Conservation (phyloP, 2,113 vertebrate genomes). For the Diadophis punctatus region DNA sequence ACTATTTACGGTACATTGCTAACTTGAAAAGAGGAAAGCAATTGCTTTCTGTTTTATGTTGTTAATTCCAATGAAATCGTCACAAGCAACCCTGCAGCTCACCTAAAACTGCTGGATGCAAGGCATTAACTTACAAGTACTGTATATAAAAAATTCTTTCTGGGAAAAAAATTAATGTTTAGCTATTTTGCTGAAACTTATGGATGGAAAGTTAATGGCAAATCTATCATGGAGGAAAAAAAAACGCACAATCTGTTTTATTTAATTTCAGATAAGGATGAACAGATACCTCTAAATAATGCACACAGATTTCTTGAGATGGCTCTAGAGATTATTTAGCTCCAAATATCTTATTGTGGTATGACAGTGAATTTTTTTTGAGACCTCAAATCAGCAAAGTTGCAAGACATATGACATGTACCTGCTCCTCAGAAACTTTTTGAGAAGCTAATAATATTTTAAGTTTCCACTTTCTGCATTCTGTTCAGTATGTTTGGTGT, state of each 20-base stretch:
- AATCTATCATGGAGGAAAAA: not conserved
- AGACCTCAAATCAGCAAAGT: slow-evolving; percentile 23
- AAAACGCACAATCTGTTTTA: slow-evolving; percentile 12
- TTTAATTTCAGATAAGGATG: slow-evolving; percentile 29
- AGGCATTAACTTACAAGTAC: slow-evolving; percentile 20
- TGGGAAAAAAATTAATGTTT: not conserved
- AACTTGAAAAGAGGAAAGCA: not conserved
- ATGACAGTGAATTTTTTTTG: slow-evolving; percentile 5
- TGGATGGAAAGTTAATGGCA: slow-evolving; percentile 7
- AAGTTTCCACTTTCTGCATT: not conserved
- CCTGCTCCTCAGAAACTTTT: not conserved
- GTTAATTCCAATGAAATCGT: not conserved
- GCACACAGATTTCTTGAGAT: slow-evolving; percentile 11
- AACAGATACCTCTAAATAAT: slow-evolving; percentile 23
- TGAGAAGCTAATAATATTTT: not conserved
- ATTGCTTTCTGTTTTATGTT: not conserved
- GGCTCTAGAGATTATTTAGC: slow-evolving; percentile 12
- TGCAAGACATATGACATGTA: not conserved
- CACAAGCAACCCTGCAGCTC: not conserved
- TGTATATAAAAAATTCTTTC: slow-evolving; percentile 2
- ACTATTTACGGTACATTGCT: not conserved
- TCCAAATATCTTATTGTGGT: slow-evolving; percentile 8
- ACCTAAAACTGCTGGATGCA: not conserved
- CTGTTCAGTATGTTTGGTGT: not conserved
- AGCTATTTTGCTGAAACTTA: slow-evolving; percentile 20